Percentiles rank a stretch among this genome's conserved stretches.
These are phyloP conservation scores for Stigmatopora nigra DNA, from an alignment of 2,113 vertebrate species.

Conservation along the genomic window DNA sequence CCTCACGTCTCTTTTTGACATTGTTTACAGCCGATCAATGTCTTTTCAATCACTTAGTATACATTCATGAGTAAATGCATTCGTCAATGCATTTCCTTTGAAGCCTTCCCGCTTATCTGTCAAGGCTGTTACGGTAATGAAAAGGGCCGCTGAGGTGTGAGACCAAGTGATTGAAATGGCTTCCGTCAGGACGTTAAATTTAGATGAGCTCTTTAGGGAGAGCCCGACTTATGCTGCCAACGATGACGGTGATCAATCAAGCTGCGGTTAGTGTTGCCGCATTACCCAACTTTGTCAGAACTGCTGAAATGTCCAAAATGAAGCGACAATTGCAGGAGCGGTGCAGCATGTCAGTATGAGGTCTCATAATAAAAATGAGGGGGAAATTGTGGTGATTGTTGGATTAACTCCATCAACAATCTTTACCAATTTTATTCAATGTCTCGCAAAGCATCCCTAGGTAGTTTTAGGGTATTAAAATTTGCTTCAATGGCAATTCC, in stretches of 20 bases:
- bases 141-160: slow-evolving; percentile 11
- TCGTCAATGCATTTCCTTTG: slow-evolving; percentile 26
- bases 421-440: background rate
- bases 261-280: slow-evolving; percentile 17
- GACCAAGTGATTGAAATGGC: slow-evolving; percentile 15
- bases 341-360: background rate
- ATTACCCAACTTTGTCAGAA: slow-evolving; percentile 11
- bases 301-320: slow-evolving; percentile 13
- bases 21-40: slow-evolving; percentile 22
- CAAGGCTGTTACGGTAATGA: slow-evolving; percentile 31
- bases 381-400: background rate
- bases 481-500: no score
- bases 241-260: slow-evolving; percentile 39
- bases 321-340: slow-evolving; percentile 49
- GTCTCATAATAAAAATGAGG: background rate
- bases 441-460: no score
- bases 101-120: slow-evolving; percentile 10
- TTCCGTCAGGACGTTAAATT: slow-evolving; percentile 18
- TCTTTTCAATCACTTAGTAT: slow-evolving; percentile 24
- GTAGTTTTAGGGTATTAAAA: no score
- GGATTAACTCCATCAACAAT: background rate
- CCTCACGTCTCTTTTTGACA: background rate
- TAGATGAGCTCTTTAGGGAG: slow-evolving; percentile 13
- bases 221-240: slow-evolving; percentile 19
- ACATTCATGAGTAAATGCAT: slow-evolving; percentile 9